These are phyloP conservation scores for Glomeris marginata DNA, from an alignment of 2,888 invertebrate genomes.

Conservation along the genomic window DNA sequence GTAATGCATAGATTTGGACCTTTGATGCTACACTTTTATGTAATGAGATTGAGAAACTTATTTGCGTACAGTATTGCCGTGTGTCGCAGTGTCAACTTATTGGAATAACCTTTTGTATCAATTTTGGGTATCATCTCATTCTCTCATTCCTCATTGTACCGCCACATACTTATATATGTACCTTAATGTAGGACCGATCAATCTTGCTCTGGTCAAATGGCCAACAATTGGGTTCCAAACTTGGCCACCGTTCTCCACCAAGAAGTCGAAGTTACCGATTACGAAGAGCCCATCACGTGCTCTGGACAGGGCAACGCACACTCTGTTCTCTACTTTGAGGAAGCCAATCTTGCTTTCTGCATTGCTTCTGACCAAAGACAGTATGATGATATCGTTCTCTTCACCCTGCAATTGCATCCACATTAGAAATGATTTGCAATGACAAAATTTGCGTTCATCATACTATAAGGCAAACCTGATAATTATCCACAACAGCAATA, in stretches of 20 bases:
- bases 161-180: too few relatives aligned
- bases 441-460: too few relatives aligned
- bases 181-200: conserved; percentile 1
- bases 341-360: conserved; percentile 51
- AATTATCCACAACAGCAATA: conserved; percentile 58
- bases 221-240: conserved; percentile 20
- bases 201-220: not conserved
- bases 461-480: conserved; percentile 61
- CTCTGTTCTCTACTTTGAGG: conserved; percentile 48
- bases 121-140: conserved; percentile 60
- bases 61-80: too few relatives aligned
- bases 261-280: conserved; percentile 44
- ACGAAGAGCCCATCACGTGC: conserved; percentile 55
- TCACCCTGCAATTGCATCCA: conserved; percentile 6
- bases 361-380: conserved; percentile 68
- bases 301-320: conserved; percentile 62
- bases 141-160: too few relatives aligned
- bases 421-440: too few relatives aligned
- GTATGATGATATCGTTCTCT: conserved; percentile 49
- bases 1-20: too few relatives aligned
- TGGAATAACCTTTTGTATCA: conserved; percentile 58
- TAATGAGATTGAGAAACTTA: too few relatives aligned
- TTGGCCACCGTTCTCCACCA: conserved; percentile 18
- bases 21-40: too few relatives aligned
- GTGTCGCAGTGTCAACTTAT: conserved; percentile 41